Evolutionary conservation across 2,113 vertebrate species (phyloP), one percentile per base, ranked within the genome.

Genomic region (Anolis carolinensis): DNA sequence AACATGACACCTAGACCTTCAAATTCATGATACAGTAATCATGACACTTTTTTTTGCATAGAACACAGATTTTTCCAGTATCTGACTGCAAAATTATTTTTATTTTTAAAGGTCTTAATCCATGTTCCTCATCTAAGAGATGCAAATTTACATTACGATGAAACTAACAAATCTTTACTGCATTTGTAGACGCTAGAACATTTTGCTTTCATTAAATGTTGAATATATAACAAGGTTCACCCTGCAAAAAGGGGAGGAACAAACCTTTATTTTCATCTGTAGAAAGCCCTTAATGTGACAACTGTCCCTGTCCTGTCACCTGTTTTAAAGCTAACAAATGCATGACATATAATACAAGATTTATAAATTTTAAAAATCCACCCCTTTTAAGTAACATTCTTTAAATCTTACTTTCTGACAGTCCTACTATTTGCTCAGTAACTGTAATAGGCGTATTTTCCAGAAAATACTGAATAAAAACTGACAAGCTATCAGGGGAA

Each of bases 401-500:
- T 97, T 97, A 97, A 97, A 97, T 96, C 96, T 96, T 93, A 23
- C 68, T 94, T 96, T 96, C 95, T 96, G 96, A 96, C 95, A 96
- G 94, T 94, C 93, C 91, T 89, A 93, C 95, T 95, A 96, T 96
- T 97, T 96, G 96, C 96, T 95, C 92, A 91, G 96, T 96, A 97
- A 96, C 96, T 92, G 91, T 96, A 96, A 96, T 93, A 97, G 96
- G 96, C 94, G 87, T 97, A 95, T 96, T 96, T 97, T 97, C 95
- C 82, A 91, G 95, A 97, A 97, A 97, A 97, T 94, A 96, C 95
- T 97, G 97, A 97, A 97, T 97, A 97, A 97, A 98, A 97, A 95
- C 96, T 97, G 97, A 98, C 97, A 98, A 97, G 96, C 96, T 97
- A 97, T 97, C 97, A 92, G 94, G 94, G 94, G 96, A 97, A 97